Percentiles rank a stretch among this genome's conserved stretches.
Evolutionary conservation across 2,888 invertebrate genomes (phyloP).

Genomic region (Lottia gigantea): DNA sequence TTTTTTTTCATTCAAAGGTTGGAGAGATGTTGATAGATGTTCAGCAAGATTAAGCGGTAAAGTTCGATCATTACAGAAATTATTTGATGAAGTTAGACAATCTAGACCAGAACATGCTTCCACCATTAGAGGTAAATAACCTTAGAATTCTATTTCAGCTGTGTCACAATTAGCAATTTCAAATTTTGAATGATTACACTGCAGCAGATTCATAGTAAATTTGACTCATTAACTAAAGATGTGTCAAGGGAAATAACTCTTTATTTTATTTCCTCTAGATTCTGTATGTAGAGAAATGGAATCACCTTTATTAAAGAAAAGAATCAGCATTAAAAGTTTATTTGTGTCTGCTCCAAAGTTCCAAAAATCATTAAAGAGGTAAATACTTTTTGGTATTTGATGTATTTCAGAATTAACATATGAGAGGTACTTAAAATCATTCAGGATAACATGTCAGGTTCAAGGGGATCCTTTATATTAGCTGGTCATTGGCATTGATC

Average conservation of each 20-base stretch:
- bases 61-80: conserved; percentile 79
- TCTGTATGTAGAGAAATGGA: conserved; percentile 32
- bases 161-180: too few species aligned
- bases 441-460: too few species aligned
- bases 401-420: neutral
- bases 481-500: too few species aligned
- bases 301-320: conserved; percentile 69
- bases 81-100: conserved; percentile 79
- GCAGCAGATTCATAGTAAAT: too few species aligned
- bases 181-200: too few species aligned
- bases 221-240: neutral
- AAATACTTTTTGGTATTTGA: conserved; percentile 25
- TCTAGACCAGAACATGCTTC: conserved; percentile 75
- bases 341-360: conserved; percentile 97
- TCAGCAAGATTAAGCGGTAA: conserved; percentile 78
- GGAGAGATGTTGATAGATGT: conserved; percentile 85
- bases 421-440: too few species aligned
- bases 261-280: conserved; percentile 9
- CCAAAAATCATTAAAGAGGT: conserved; percentile 90
- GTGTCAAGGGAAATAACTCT: conserved; percentile 1
- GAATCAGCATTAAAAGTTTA: conserved; percentile 86
- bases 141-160: too few species aligned
- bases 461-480: too few species aligned
- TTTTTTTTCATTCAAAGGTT: conserved; percentile 72
- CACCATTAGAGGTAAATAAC: conserved; percentile 70